phyloP scores from a whole-genome alignment of 2,113 vertebrate species.

The Scytalopus superciliaris region DNA sequence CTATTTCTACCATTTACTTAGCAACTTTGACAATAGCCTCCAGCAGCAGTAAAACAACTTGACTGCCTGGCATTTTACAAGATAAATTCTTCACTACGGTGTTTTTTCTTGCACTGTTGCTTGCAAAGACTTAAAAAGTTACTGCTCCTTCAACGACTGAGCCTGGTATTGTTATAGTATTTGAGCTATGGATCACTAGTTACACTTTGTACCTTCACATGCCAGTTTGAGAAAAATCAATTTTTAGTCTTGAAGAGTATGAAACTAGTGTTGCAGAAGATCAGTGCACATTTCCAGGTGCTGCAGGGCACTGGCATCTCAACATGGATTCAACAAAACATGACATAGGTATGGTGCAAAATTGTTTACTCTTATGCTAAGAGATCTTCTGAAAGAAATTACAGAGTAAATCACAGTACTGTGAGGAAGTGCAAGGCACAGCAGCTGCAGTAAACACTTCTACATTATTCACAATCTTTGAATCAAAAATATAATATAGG shows the following conservation, averaged over 20 bases:
- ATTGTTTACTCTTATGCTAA: constrained; percentile 4
- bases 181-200: constrained; percentile 53
- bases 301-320: constrained; percentile 48
- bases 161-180: constrained; percentile 9
- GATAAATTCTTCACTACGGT: constrained; percentile 39
- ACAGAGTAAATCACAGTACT: background rate
- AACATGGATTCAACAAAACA: constrained; percentile 32
- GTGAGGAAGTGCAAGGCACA: background rate
- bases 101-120: constrained; percentile 21
- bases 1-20: constrained; percentile 60
- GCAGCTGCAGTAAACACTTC: background rate
- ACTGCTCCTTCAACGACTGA: background rate
- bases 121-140: constrained; percentile 42
- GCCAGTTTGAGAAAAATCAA: constrained; percentile 63
- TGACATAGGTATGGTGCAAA: constrained; percentile 12
- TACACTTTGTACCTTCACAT: constrained; percentile 53
- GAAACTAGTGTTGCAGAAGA: constrained; percentile 60
- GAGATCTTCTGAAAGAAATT: background rate
- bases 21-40: constrained; percentile 64
- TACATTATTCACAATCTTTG: background rate
- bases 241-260: constrained; percentile 41
- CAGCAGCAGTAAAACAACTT: constrained; percentile 58
- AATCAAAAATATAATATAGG: background rate
- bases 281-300: constrained; percentile 49
- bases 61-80: constrained; percentile 63